Base-by-base conservation (phyloP, 2,888 invertebrate species). In the Julus scanicus region DNA sequence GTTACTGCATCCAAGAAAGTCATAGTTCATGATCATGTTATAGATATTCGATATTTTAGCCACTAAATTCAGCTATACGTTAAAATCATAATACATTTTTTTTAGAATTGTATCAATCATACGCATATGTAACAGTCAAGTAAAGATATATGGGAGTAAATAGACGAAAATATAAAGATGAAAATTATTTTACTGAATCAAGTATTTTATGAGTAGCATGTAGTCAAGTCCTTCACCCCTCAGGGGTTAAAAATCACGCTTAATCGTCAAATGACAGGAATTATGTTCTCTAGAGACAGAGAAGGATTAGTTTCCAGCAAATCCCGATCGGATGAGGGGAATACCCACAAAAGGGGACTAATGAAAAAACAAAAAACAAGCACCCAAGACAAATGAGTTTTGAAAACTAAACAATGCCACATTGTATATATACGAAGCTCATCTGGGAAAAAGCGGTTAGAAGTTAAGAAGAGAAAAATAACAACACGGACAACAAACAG, bases 331-430 rank as follows among this genome's bases (percentile, higher is more conserved):
- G 17, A 15, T 17, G 57, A 17, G 15, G 57, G 48, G 57, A 17
- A 57, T 57, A 4, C 15, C 17, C 57, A 57, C 57, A 57, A 57
- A 57, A 57, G 57, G 57, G 57, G 57, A 17, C 57, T 57, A 57
- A 57, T 57, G 57, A 57, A 57, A 57, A 57, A 57, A 17, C 15
- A 57, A 57, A 57, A 57, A 57, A 57, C 57, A 17, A 57, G 57
- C 57, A 57, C 57, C 57, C 13, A 57, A 57, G 57, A 57, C 57
- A 57, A 57, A 57, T 57, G 57, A 57, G 57, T 57, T 57, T 57
- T 57, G 57, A 57, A 57, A 57, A 17, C 57, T 57, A 57, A 57
- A 57, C 57, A 57, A 57, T 57, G 57, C 57, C 57, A 57, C 57
- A 57, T 57, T 57, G 57, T 57, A 57, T n/a, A n/a, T n/a, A n/a